phyloP scores from a whole-genome alignment of 2,888 invertebrate genomes.

The Automeris io region DNA sequence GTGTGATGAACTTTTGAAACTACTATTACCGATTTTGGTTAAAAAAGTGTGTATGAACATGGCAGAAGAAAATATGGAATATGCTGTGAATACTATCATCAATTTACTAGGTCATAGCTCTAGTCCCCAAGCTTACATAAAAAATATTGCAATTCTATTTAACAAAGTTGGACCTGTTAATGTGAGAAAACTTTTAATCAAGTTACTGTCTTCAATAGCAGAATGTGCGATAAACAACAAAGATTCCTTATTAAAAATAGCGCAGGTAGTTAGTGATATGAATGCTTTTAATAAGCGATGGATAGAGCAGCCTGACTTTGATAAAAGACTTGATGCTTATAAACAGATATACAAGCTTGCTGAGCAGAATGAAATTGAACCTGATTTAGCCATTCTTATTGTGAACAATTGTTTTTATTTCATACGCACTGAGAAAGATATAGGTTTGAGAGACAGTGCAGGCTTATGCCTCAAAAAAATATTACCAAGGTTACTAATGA shows the following conservation, averaged over 20 bases:
- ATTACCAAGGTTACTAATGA: conserved; percentile 79
- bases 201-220: conserved; percentile 78
- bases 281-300: conserved; percentile 92
- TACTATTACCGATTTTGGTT: conserved; percentile 83
- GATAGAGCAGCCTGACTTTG: conserved; percentile 97
- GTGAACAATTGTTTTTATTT: conserved; percentile 90
- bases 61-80: conserved; percentile 82
- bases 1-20: conserved; percentile 81
- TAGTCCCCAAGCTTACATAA: conserved; percentile 80
- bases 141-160: conserved; percentile 83
- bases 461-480: conserved; percentile 84
- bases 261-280: conserved; percentile 79
- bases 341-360: conserved; percentile 78
- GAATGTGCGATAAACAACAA: conserved; percentile 52
- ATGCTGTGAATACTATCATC: conserved; percentile 83
- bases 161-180: conserved; percentile 80
- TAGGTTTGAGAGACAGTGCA: conserved; percentile 88
- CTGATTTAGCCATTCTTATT: conserved; percentile 83
- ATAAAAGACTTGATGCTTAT: conserved; percentile 87
- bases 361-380: conserved; percentile 68
- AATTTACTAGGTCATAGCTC: conserved; percentile 85
- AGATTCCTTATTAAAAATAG: conserved; percentile 65
- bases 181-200: conserved; percentile 82
- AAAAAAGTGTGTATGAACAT: conserved; percentile 78
- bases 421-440: conserved; percentile 86